Evolutionary conservation across 1,140 invertebrate genomes (phyloP), one percentile per base, ranked within the genome.

Genomic region (Triops longicaudatus): DNA sequence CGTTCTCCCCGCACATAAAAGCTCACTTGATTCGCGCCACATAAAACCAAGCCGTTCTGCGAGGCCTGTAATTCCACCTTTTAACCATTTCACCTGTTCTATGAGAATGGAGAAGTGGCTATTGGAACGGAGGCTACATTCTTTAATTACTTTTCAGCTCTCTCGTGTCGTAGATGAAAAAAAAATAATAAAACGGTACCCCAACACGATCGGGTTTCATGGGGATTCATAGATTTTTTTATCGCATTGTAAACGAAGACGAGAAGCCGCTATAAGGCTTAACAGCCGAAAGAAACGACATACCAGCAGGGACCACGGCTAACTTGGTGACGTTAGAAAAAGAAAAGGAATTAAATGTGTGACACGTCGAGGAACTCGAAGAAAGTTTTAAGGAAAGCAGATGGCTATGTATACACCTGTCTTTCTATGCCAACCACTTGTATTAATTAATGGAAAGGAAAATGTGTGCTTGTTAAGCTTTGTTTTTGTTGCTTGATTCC

Each of bases 1-100:
- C 50, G 50, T 63, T 63, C 22, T 14, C 50, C 50, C n/a, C 50
- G 22, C 50, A 63, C 50, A 63, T 63, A 63, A 63, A 63, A 63
- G 22, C 22, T 63, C 22, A 63, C n/a, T 63, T 63, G 3, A 63
- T 63, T 63, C 14, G 50, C 50, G 50, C 50, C 50, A 63, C 50
- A 63, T 63, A 22, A 63, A 63, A 63, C 50, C 14, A 14, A 63
- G 22, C 31, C 31, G 31, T 37, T 63, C 50, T 63, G 50, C 50
- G 22, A 63, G 22, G 17, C 14, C 14, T n/a, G 14, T 63, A 63
- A n/a, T n/a, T n/a, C 14, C 5, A 63, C 10, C 50, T 63, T 63
- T 63, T 22, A 63, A 63, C 50, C 50, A 63, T 63, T 63, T 63
- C 10, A 22, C 50, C 50, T 63, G 22, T 22, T 63, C 22, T 63